Evolutionary conservation across 1,140 invertebrate genomes (phyloP), one percentile per base, ranked within the genome.

Genomic region (Bombyx mandarina): DNA sequence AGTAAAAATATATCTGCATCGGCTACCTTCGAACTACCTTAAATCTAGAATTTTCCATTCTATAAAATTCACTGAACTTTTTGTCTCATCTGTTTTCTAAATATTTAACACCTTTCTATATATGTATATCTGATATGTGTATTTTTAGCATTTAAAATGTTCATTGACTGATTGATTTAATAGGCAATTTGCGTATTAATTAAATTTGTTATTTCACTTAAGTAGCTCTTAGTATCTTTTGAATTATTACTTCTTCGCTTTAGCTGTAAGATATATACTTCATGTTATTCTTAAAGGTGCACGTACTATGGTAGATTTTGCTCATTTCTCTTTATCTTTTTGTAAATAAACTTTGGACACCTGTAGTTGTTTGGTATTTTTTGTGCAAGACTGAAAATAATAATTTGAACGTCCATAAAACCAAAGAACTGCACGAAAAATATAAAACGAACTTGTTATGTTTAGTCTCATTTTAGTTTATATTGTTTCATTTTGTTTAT

Each of bases 11-110:
- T 65, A 74, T 67, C 56, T 35, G 22, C 43, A 52, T 22, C 26
- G 26, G 26, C 26, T 35, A 35, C 4, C 26, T 35, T 35, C 26
- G n/a, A 67, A 60, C 60, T 54, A 59, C 64, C 63, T 59, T 75
- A 73, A 51, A 67, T 71, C 76, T 83, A 81, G 75, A 76, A 71
- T 48, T 69, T 67, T 82, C 75, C 78, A 84, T 86, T 84, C 79
- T 76, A 82, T 82, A 78, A 77, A 75, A 78, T 79, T 75, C 65
- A 69, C 68, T 85, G 82, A 79, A 67, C 61, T 71, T 69, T 61
- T 71, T 64, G 74, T 63, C 54, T 62, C 60, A 35, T 66, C 71
- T 61, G 61, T 70, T 66, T 66, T 66, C 77, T 62, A 51, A 64
- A 69, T 69, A 69, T 69, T 77, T 73, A 69, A 64, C 63, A 62